Conservation (phyloP, 2,113 vertebrate species). For the Oreocharis arfaki region DNA sequence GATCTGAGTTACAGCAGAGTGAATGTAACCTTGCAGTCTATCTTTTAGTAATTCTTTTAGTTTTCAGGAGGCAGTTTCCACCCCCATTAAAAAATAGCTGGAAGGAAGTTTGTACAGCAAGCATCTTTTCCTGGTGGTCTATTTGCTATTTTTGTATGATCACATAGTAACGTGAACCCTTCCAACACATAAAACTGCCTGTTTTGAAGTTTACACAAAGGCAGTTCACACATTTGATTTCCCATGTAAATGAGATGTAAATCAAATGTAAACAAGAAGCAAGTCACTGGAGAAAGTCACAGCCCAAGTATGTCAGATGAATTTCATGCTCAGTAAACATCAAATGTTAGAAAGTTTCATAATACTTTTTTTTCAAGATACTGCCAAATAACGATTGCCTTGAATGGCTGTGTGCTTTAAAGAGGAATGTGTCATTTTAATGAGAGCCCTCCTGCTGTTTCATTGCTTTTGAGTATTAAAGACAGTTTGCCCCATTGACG, state of each 20-base stretch:
- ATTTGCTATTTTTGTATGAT: neutral
- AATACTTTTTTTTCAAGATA: neutral
- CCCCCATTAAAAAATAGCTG: neutral
- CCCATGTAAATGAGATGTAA: neutral
- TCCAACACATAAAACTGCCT: neutral
- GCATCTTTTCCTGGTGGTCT: neutral
- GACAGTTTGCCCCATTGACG: constrained; percentile 22
- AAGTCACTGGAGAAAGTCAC: neutral
- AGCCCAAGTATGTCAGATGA: neutral
- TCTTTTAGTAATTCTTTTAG: neutral
- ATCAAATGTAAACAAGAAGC: neutral
- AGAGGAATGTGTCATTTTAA: constrained; percentile 6
- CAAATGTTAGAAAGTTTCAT: constrained; percentile 26
- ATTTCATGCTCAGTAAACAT: neutral
- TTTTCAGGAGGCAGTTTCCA: neutral
- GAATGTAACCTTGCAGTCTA: neutral
- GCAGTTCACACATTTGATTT: neutral
- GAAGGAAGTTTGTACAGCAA: neutral
- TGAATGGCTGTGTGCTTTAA: neutral
- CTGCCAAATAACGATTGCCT: neutral
- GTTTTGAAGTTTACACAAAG: neutral
- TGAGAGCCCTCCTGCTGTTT: constrained; percentile 17
- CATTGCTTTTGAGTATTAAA: constrained; percentile 37
- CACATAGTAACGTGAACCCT: neutral
- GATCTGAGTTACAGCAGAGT: neutral